Evolutionary conservation across 2,113 vertebrate genomes (phyloP), one percentile per base, ranked within the genome.

Genomic region (Solea solea): DNA sequence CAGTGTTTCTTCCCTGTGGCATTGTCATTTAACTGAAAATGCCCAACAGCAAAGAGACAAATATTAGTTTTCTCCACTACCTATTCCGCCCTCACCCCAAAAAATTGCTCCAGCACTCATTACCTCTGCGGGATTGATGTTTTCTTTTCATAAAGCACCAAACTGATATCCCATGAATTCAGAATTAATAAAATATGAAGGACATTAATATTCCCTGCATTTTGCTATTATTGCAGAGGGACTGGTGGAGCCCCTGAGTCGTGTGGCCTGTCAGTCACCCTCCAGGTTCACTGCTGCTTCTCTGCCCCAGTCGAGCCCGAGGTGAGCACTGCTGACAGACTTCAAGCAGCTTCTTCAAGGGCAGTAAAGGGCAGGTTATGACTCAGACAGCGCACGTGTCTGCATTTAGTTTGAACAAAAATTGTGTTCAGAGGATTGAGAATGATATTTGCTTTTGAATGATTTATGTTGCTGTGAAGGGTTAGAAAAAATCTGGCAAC

Each of bases 121-220:
- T 92, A 91, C 84, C 76, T 72, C 84, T 57, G 71, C 64, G 64
- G 81, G 78, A 92, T 87, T 90, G 83, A 92, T 92, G 86, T 90
- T 93, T 90, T 90, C 83, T 92, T 92, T 93, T 91, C 81, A 88
- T 84, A 89, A 88, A 81, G 77, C 78, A 64, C 84, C 74, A 71
- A 61, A 79, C 76, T 76, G 82, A 84, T 86, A 86, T 80, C 76
- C 78, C 74, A 69, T 66, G 57, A 87, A 91, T 90, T 88, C 68
- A 44, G 80, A 82, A 92, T 93, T 88, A 93, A 93, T 94, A 92
- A 94, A 93, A 92, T 88, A 94, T 93, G 90, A 93, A 82, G 83
- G 67, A 69, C 86, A 87, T 94, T 93, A 91, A 89, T 89, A 93
- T 93, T 93, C 89, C 74, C 69, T 53, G 58, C 73, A 49, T 85